phyloP scores from a whole-genome alignment of 2,888 invertebrate genomes.

The Nymphalis c-album region DNA sequence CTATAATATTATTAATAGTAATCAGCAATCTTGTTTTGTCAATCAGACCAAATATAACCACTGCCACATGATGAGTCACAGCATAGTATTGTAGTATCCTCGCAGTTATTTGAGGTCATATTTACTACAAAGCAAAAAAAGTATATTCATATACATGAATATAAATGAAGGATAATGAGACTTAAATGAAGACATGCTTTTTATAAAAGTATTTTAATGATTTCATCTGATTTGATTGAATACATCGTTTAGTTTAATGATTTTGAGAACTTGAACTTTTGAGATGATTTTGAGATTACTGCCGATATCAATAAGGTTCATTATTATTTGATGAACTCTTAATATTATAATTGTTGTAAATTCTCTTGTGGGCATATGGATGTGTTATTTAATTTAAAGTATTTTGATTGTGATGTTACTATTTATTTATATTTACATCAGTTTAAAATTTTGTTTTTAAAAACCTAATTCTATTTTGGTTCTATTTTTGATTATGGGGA shows the following conservation, averaged over 20 bases:
- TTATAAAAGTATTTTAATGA: not conserved
- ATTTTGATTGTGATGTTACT: too few species aligned
- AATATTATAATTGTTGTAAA: too few species aligned
- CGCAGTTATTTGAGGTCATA: not conserved
- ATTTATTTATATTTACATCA: too few species aligned
- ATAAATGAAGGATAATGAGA: conserved; percentile 1
- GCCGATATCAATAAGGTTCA: too few species aligned
- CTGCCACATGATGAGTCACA: conserved; percentile 24
- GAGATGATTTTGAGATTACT: too few species aligned
- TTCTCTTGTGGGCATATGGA: too few species aligned
- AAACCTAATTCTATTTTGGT: too few species aligned
- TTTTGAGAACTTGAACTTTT: too few species aligned
- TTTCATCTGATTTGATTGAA: not conserved
- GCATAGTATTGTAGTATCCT: conserved; percentile 19
- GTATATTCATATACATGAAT: not conserved
- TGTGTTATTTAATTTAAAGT: too few species aligned
- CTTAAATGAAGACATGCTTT: not conserved
- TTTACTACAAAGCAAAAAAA: conserved; percentile 6
- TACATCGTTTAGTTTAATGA: not conserved
- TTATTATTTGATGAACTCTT: too few species aligned
- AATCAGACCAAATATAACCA: conserved; percentile 23
- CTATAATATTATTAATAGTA: conserved; percentile 18
- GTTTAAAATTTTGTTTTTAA: too few species aligned
- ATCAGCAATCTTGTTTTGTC: conserved; percentile 19
- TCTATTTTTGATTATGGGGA: too few species aligned